Conservation (phyloP, 2,113 vertebrate genomes). For the Xiphophorus hellerii region DNA sequence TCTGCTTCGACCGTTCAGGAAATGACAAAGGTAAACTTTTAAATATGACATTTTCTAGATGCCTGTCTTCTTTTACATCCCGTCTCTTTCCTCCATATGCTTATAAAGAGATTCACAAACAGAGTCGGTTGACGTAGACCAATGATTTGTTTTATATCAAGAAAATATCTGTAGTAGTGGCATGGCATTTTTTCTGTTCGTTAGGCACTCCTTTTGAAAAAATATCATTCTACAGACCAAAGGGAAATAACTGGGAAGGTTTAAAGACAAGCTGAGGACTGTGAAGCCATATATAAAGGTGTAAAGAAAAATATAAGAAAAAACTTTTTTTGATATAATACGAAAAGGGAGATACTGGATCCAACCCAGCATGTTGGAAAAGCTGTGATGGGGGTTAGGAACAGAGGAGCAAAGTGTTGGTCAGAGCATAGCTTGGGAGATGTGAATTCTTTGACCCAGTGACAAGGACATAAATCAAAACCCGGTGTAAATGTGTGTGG, state of each 20-base stretch:
- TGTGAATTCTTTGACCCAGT: constrained; percentile 59
- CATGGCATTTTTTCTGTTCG: constrained; percentile 5
- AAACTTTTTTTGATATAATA: constrained; percentile 40
- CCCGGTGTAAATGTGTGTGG: constrained; percentile 9
- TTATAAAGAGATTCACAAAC: not conserved
- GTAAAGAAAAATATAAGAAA: constrained; percentile 31
- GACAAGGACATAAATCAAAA: constrained; percentile 71
- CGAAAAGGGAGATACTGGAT: constrained; percentile 34
- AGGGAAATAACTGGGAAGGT: not conserved
- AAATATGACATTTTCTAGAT: not conserved
- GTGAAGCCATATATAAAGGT: constrained; percentile 1
- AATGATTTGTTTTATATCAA: constrained; percentile 26
- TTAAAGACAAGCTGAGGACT: constrained; percentile 12
- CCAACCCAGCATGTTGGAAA: constrained; percentile 1
- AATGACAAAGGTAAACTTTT: not conserved
- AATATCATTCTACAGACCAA: not conserved
- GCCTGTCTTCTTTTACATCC: not conserved
- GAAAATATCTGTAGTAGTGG: not conserved
- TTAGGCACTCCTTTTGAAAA: constrained; percentile 10
- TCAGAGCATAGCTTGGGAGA: constrained; percentile 64
- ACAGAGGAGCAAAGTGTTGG: constrained; percentile 24
- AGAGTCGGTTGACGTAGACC: not conserved
- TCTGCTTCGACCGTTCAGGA: not conserved
- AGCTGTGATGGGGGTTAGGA: constrained; percentile 8
- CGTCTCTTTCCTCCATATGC: not conserved